Evolutionary conservation across 2,888 invertebrate species (phyloP).

Genomic region (Megalurothrips usitatus): DNA sequence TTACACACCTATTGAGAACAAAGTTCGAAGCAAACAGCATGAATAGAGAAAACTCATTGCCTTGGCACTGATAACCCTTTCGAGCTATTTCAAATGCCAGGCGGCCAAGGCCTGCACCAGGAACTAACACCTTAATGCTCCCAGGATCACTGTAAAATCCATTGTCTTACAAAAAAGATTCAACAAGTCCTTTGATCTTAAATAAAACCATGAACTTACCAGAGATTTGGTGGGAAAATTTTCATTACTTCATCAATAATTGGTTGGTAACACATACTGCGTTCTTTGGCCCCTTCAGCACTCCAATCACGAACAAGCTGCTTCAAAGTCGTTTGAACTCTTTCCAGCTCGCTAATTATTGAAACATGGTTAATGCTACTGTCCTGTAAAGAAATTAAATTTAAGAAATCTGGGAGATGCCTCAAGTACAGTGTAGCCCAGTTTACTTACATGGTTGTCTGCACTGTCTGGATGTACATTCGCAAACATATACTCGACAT

Average conservation of each 20-base stretch:
- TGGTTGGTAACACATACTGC: constrained; percentile 82
- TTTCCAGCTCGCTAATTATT: constrained; percentile 38
- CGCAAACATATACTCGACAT: constrained; percentile 80
- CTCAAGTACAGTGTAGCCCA: too few relatives aligned
- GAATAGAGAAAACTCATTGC: constrained; percentile 96
- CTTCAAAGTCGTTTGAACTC: constrained; percentile 90
- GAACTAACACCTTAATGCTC: constrained; percentile 75
- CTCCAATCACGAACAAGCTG: constrained; percentile 99
- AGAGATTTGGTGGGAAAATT: constrained; percentile 63
- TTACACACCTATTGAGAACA: constrained; percentile 75
- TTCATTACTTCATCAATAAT: constrained; percentile 77
- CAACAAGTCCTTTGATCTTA: not conserved
- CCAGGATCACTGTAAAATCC: constrained; percentile 44
- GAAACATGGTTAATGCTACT: constrained; percentile 6
- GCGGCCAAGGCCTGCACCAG: constrained; percentile 94
- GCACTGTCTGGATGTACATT: constrained; percentile 53
- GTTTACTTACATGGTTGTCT: constrained; percentile 32
- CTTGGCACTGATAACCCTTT: constrained; percentile 87
- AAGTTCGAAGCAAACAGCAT: constrained; percentile 97
- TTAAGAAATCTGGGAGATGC: not conserved
- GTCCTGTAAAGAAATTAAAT: not conserved
- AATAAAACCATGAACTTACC: constrained; percentile 40
- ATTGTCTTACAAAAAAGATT: not conserved
- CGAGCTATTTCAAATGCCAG: constrained; percentile 90
- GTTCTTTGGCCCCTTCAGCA: constrained; percentile 71